phyloP scores from a whole-genome alignment of 1,140 invertebrate genomes.

The Drosophila pandora region DNA sequence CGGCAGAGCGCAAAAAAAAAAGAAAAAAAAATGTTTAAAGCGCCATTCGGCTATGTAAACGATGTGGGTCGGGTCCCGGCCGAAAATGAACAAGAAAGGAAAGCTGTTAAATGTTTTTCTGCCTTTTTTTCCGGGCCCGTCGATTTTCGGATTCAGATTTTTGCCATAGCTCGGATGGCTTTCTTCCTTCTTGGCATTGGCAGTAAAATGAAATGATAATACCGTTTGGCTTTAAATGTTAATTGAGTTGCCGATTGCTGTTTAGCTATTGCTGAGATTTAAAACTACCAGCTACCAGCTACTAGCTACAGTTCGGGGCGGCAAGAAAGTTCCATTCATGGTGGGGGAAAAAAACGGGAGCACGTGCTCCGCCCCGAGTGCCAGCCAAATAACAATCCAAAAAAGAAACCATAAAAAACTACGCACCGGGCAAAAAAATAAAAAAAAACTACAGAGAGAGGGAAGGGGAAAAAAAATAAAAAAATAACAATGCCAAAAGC shows the following conservation, averaged over 20 bases:
- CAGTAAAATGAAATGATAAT: slow-evolving; percentile 44
- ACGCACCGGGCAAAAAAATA: slow-evolving; percentile 26
- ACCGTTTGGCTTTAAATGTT: slow-evolving; percentile 31
- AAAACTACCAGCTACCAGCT: neutral
- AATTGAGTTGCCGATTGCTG: slow-evolving; percentile 27
- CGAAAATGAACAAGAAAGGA: slow-evolving; percentile 57
- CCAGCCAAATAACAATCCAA: slow-evolving; percentile 3
- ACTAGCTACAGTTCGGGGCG: neutral
- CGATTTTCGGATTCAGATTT: slow-evolving; percentile 28
- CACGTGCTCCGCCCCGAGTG: slow-evolving; percentile 53
- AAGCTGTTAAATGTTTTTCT: slow-evolving; percentile 65
- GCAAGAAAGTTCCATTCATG: slow-evolving; percentile 17
- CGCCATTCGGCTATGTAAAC: slow-evolving; percentile 64
- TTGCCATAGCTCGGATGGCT: slow-evolving; percentile 27
- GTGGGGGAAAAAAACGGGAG: slow-evolving; percentile 9
- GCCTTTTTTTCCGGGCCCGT: slow-evolving; percentile 17
- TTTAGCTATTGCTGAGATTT: neutral
- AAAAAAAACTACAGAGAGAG: slow-evolving; percentile 13
- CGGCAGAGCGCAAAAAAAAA: slow-evolving; percentile 10
- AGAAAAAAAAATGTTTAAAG: slow-evolving; percentile 56
- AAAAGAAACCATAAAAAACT: slow-evolving; percentile 38
- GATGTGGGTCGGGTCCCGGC: slow-evolving; percentile 28
- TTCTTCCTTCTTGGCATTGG: neutral
- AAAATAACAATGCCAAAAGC: slow-evolving; percentile 5
- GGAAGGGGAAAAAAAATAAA: slow-evolving; percentile 4